A percentile compares a stretch with the other conserved stretches of the same genome.
Conservation (phyloP, 2,113 vertebrate species). For the Otis tarda region DNA sequence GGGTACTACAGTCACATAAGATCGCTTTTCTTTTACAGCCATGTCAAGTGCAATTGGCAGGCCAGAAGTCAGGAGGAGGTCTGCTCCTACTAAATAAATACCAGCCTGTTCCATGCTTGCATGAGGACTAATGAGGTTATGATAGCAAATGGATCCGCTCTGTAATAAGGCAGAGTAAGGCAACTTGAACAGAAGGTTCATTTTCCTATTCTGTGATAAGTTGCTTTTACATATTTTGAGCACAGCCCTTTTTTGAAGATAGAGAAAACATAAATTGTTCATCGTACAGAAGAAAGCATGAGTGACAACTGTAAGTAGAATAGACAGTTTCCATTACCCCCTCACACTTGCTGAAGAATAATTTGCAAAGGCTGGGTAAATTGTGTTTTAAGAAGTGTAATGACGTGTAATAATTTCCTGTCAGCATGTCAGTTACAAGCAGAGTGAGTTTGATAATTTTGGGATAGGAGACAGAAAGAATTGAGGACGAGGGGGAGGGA, state of each 20-base stretch:
- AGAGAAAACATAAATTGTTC: slow-evolving; percentile 57
- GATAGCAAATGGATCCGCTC: slow-evolving; percentile 6
- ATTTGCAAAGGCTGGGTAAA: slow-evolving; percentile 85
- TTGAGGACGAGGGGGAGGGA: neutral
- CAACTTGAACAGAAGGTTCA: neutral
- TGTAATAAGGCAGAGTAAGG: neutral
- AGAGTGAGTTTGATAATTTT: slow-evolving; percentile 52
- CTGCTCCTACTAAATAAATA: slow-evolving; percentile 52
- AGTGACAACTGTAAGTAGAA: slow-evolving; percentile 75
- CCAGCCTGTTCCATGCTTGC: neutral
- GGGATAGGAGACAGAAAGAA: slow-evolving; percentile 37
- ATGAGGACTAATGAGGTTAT: slow-evolving; percentile 7
- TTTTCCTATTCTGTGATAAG: neutral
- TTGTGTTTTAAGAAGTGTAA: slow-evolving; percentile 87
- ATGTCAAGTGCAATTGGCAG: slow-evolving; percentile 48
- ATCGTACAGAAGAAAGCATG: slow-evolving; percentile 62
- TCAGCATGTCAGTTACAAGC: slow-evolving; percentile 79
- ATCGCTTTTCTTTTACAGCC: slow-evolving; percentile 12
- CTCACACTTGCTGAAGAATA: slow-evolving; percentile 76
- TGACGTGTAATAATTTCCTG: slow-evolving; percentile 87
- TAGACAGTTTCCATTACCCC: slow-evolving; percentile 86
- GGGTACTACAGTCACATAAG: slow-evolving; percentile 33
- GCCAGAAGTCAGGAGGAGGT: slow-evolving; percentile 28
- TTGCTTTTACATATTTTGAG: slow-evolving; percentile 21
- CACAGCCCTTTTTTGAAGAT: neutral